Percentiles rank a stretch among this genome's conserved stretches.
These are phyloP conservation scores for Scrobipalpa atriplicella DNA, from an alignment of 2,888 invertebrate species.

Conservation along the genomic window DNA sequence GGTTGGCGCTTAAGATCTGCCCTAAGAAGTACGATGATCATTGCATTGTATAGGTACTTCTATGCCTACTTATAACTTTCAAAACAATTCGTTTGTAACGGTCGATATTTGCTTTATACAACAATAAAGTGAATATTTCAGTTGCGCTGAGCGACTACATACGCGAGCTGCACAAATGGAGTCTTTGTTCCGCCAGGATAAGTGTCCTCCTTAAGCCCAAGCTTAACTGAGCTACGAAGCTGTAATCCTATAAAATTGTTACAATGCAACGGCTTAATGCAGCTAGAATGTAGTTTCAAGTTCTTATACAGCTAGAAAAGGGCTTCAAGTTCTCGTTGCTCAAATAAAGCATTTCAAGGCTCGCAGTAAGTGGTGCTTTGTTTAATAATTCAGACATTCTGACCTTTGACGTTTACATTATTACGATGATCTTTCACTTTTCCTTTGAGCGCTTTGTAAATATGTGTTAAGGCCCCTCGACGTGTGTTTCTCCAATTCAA, in stretches of 20 bases:
- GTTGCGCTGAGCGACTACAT: background rate
- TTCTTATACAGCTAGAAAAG: background rate
- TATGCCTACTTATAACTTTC: too few relatives aligned
- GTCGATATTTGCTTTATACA: background rate
- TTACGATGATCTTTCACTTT: background rate
- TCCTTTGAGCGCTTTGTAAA: slow-evolving; percentile 5
- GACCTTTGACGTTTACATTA: background rate
- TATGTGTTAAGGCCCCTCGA: background rate
- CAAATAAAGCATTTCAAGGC: background rate
- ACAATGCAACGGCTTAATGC: background rate
- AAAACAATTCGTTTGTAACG: background rate
- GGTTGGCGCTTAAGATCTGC: too few relatives aligned
- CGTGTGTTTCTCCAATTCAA: background rate
- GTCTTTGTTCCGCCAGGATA: background rate
- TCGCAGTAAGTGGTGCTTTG: background rate
- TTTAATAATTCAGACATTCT: slow-evolving; percentile 7
- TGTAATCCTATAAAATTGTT: slow-evolving; percentile 7
- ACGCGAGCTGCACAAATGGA: background rate
- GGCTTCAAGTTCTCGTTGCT: background rate
- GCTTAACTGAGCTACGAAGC: slow-evolving; percentile 7
- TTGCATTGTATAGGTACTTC: too few relatives aligned
- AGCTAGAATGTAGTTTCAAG: background rate
- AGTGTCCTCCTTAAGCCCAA: background rate
- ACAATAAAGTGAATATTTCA: background rate
- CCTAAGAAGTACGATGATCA: too few relatives aligned